Percentiles rank a stretch among this genome's conserved stretches.
Conservation (phyloP, 2,888 invertebrate species). For the Stenodema calcarata region DNA sequence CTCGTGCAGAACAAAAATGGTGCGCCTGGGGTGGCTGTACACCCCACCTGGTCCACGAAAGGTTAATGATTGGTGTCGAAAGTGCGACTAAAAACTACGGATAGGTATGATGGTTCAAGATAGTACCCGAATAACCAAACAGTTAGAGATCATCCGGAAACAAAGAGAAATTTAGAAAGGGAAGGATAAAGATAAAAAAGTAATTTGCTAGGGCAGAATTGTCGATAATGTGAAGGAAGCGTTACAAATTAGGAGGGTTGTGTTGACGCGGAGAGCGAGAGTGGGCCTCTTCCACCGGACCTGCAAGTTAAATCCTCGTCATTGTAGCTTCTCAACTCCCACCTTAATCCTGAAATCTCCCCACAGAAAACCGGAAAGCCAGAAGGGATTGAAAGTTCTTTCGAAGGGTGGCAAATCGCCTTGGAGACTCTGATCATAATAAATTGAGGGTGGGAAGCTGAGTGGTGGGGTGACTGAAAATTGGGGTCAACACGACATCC, state of each 20-base stretch:
- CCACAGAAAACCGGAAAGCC: neutral
- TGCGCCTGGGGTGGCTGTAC: too few species aligned
- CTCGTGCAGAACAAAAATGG: too few species aligned
- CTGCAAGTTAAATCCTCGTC: conserved; percentile 8
- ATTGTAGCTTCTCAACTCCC: neutral
- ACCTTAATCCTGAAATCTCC: conserved; percentile 18
- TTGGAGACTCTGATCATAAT: conserved; percentile 26
- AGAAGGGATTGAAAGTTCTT: conserved; percentile 33
- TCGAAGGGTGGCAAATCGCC: conserved; percentile 29
- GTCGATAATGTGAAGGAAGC: neutral
- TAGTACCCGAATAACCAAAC: neutral
- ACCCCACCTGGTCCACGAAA: too few species aligned
- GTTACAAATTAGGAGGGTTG: neutral
- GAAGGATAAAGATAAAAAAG: neutral
- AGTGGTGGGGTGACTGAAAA: neutral
- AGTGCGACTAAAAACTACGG: too few species aligned
- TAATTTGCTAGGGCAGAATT: too few species aligned
- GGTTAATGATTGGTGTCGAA: too few species aligned
- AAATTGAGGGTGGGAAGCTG: neutral
- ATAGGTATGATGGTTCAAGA: too few species aligned
- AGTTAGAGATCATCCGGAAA: too few species aligned
- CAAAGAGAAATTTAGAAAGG: neutral
- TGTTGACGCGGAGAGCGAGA: neutral
- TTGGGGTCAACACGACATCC: conserved; percentile 14
- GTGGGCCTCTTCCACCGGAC: neutral